Evolutionary conservation across 2,888 invertebrate species (phyloP).

Genomic region (Leucania comma): DNA sequence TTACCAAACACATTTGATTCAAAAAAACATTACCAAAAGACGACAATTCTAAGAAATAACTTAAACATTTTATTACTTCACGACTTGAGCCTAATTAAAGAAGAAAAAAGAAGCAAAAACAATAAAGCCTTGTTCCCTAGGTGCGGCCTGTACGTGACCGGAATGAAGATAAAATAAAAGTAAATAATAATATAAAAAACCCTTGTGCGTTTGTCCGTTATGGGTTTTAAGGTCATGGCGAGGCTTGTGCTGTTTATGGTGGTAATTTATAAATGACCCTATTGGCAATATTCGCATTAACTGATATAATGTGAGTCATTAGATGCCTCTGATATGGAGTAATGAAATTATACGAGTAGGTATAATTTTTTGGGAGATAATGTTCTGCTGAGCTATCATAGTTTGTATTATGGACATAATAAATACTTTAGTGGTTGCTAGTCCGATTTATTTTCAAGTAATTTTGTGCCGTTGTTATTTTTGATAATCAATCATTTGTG

Average conservation of each 20-base stretch:
- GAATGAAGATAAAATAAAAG: constrained; percentile 69
- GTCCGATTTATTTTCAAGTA: background rate
- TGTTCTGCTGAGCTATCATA: background rate
- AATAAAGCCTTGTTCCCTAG: constrained; percentile 73
- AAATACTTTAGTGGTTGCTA: no score
- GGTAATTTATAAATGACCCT: constrained; percentile 54
- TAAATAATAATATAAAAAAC: constrained; percentile 60
- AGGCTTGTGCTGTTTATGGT: constrained; percentile 14
- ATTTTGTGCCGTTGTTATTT: background rate
- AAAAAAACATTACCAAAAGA: constrained; percentile 32
- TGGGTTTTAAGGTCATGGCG: constrained; percentile 36
- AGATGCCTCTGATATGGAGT: constrained; percentile 12
- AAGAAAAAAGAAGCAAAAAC: constrained; percentile 75
- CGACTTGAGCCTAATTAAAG: constrained; percentile 77
- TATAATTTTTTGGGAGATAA: background rate
- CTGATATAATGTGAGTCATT: constrained; percentile 41
- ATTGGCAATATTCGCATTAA: constrained; percentile 42
- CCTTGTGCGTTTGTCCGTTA: constrained; percentile 56
- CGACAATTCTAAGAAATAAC: constrained; percentile 59
- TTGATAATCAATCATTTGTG: background rate
- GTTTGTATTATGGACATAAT: background rate
- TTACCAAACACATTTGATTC: background rate
- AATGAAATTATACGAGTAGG: constrained; percentile 2
- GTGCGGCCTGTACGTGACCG: constrained; percentile 76
- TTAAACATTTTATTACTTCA: constrained; percentile 73